These are phyloP conservation scores for Illadopsis cleaveri DNA, from an alignment of 2,113 vertebrate species.

Conservation along the genomic window DNA sequence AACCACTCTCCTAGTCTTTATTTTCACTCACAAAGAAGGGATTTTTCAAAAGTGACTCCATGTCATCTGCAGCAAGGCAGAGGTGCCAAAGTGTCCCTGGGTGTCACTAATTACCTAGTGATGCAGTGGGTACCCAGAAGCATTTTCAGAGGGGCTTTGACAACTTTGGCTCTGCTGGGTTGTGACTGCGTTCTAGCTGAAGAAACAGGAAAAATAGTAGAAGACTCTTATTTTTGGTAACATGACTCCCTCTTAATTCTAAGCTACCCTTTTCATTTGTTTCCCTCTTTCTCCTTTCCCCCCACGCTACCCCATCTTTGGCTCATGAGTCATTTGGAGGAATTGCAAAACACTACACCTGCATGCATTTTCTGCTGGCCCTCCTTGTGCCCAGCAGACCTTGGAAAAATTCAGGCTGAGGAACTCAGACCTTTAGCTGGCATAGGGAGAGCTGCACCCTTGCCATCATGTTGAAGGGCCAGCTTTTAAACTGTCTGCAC, in stretches of 20 bases:
- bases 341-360: neutral
- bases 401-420: neutral
- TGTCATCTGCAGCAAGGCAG: neutral
- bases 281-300: neutral
- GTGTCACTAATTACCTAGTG: neutral
- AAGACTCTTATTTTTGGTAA: neutral
- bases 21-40: slow-evolving; percentile 65
- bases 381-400: neutral
- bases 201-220: neutral
- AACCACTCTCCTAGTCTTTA: slow-evolving; percentile 62
- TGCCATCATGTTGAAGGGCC: neutral
- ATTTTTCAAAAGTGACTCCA: neutral
- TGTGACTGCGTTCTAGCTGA: neutral
- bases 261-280: neutral
- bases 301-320: accelerated
- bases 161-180: neutral
- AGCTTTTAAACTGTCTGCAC: neutral
- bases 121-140: neutral
- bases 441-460: neutral
- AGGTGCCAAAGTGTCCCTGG: neutral
- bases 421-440: neutral
- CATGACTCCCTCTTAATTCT: neutral
- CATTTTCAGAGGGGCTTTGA: neutral
- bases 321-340: neutral
- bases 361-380: neutral